phyloP scores from a whole-genome alignment of 53 echinoderm and acorn worm species.

The Zoroaster sp. region DNA sequence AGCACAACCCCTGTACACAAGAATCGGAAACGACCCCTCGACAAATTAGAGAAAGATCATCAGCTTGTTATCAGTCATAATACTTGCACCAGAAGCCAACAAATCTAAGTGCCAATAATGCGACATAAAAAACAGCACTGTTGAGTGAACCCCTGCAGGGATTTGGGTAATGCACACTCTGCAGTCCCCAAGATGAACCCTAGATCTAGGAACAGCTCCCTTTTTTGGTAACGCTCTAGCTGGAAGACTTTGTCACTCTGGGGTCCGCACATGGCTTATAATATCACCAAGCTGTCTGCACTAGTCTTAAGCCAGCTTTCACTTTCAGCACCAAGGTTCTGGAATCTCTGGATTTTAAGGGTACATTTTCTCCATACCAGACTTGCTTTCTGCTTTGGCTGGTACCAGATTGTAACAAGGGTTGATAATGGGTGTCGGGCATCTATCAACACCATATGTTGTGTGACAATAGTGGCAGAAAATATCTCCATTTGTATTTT shows the following conservation, averaged over 20 bases:
- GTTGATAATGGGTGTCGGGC: slow-evolving; percentile 14
- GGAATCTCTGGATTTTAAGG: slow-evolving; percentile 46
- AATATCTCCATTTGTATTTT: too few species aligned
- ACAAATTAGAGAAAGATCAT: slow-evolving; percentile 46
- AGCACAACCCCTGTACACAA: slow-evolving; percentile 37
- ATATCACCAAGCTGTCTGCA: slow-evolving; percentile 26
- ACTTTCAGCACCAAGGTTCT: slow-evolving; percentile 18
- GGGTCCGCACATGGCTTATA: slow-evolving; percentile 24
- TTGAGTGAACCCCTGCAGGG: slow-evolving; percentile 46
- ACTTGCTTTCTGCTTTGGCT: slow-evolving; percentile 25
- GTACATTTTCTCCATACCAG: slow-evolving; percentile 53
- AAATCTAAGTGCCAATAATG: background rate
- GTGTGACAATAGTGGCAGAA: background rate
- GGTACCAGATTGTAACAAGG: slow-evolving; percentile 35
- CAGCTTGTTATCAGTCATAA: slow-evolving; percentile 51
- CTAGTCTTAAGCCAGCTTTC: slow-evolving; percentile 37
- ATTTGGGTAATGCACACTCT: background rate
- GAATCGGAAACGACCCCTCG: slow-evolving; percentile 48
- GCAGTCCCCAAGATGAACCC: slow-evolving; percentile 39
- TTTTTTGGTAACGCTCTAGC: slow-evolving; percentile 52
- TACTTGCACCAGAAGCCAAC: slow-evolving; percentile 24
- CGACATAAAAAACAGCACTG: background rate
- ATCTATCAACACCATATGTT: slow-evolving; percentile 20
- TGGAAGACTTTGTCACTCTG: slow-evolving; percentile 32
- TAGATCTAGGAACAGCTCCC: slow-evolving; percentile 24